Percentiles rank a stretch among this genome's conserved stretches.
Conservation (phyloP, 2,797 vertebrate species). For the Eurystomus glaucurus region DNA sequence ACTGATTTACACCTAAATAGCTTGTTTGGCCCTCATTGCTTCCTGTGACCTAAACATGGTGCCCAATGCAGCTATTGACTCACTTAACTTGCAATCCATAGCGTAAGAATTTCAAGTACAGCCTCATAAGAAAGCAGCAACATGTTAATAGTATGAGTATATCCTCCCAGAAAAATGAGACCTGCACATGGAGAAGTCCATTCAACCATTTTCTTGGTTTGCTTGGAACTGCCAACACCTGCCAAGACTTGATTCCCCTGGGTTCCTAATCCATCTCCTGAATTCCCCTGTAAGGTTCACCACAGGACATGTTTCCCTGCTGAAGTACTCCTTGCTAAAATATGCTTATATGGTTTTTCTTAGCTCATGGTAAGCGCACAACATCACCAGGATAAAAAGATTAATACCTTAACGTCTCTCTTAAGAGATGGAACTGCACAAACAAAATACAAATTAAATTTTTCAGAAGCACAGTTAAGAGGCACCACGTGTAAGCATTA, state of each 20-base stretch:
- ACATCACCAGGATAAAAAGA: not conserved
- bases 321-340: not conserved
- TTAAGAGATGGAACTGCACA: not conserved
- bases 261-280: not conserved
- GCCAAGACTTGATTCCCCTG: not conserved
- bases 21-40: not conserved
- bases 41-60: not conserved
- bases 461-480: conserved; percentile 23
- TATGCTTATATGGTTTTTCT: rapidly evolving
- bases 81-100: not conserved
- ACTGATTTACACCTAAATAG: not conserved
- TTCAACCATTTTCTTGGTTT: not conserved
- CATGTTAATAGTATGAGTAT: not conserved
- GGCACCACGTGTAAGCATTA: not conserved
- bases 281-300: not conserved
- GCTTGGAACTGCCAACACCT: not conserved
- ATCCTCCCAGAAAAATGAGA: not conserved
- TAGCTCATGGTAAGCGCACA: not conserved
- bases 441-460: not conserved
- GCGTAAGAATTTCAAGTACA: not conserved
- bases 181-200: not conserved
- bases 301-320: not conserved
- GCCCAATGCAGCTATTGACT: not conserved
- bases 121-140: not conserved
- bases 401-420: not conserved